A percentile compares a stretch with the other conserved stretches of the same genome.
Conservation (phyloP, 1,140 invertebrate species). For the Panagrolaimus sp. region DNA sequence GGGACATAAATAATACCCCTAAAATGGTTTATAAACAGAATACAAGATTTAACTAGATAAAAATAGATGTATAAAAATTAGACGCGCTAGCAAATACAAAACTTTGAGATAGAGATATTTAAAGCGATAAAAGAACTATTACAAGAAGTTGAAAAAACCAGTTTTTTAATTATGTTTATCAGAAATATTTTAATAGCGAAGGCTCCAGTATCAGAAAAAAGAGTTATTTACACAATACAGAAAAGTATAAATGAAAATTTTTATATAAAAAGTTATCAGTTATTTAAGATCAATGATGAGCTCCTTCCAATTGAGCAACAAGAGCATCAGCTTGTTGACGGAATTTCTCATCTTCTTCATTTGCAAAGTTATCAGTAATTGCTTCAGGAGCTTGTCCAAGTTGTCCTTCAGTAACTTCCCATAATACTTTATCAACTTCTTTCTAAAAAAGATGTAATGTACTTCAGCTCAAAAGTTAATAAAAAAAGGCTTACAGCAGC, state of each 20-base stretch:
- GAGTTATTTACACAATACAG: conserved; percentile 63
- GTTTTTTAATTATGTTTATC: conserved; percentile 70
- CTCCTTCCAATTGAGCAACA: background rate
- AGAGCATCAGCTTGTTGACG: conserved; percentile 12
- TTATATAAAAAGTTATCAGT: conserved; percentile 64
- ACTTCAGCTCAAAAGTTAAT: conserved; percentile 65
- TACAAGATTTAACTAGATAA: no score
- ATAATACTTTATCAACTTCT: conserved; percentile 90
- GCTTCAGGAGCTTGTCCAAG: conserved; percentile 55
- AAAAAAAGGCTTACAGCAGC: conserved; percentile 66
- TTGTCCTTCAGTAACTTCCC: conserved; percentile 82
- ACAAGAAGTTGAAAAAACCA: conserved; percentile 29
- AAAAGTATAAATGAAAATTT: no score
- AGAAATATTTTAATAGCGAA: no score
- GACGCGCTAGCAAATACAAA: conserved; percentile 14
- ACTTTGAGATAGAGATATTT: no score
- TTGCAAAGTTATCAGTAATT: background rate
- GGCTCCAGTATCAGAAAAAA: conserved; percentile 78
- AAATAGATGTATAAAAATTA: no score
- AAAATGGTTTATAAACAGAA: no score
- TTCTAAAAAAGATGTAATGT: conserved; percentile 58
- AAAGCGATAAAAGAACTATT: no score
- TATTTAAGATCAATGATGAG: conserved; percentile 68
- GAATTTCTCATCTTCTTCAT: background rate
- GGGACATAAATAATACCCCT: no score